Conservation (phyloP, 1,140 invertebrate genomes). For the Hydropsyche tenuis region DNA sequence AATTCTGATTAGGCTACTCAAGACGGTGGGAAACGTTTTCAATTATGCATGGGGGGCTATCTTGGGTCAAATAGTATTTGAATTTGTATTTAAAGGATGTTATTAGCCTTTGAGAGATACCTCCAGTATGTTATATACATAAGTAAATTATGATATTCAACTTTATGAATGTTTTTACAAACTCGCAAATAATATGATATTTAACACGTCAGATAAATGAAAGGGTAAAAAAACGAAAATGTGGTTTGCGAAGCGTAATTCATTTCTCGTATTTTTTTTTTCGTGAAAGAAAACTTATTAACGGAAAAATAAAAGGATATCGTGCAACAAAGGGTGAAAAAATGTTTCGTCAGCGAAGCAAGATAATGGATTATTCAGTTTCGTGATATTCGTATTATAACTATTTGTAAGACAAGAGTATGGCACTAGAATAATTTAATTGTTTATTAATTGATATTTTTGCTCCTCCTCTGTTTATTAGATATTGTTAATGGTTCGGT, state of each 20-base stretch:
- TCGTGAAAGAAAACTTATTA: conserved; percentile 10
- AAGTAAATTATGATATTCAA: too few relatives aligned
- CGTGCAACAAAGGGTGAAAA: background rate
- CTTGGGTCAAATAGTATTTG: conserved; percentile 4
- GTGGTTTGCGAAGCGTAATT: background rate
- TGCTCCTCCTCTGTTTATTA: too few relatives aligned
- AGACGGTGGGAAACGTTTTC: background rate
- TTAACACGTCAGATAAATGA: too few relatives aligned
- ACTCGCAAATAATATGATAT: too few relatives aligned
- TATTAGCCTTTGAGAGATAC: background rate
- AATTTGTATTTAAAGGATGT: background rate
- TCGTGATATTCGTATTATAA: background rate
- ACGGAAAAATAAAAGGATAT: conserved; percentile 6
- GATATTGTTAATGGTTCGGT: too few relatives aligned
- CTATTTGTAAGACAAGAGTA: background rate
- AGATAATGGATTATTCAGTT: conserved; percentile 13
- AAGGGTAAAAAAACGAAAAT: background rate
- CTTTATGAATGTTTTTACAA: too few relatives aligned
- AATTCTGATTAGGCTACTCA: background rate
- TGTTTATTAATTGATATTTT: too few relatives aligned
- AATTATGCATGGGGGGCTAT: conserved; percentile 8
- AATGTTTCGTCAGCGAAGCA: background rate
- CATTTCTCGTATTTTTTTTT: conserved; percentile 7
- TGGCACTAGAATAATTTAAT: too few relatives aligned
- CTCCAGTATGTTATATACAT: background rate